Evolutionary conservation across 2,113 vertebrate species (phyloP).

Genomic region (Elgaria multicarinata): DNA sequence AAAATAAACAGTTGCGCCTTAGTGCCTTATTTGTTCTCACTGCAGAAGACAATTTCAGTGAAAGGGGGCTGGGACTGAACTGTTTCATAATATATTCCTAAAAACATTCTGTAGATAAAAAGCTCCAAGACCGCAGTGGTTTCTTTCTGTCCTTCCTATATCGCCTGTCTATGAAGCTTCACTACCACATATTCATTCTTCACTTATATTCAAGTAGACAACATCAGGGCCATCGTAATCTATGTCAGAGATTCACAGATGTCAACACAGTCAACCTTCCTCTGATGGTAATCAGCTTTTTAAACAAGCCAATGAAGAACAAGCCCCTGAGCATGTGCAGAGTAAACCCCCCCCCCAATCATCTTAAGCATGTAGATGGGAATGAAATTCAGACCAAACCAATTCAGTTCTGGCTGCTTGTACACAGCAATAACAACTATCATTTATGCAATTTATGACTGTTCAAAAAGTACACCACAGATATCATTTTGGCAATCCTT

Average conservation of each 20-base stretch:
- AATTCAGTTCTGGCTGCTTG: not conserved
- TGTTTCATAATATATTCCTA: not conserved
- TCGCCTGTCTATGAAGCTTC: not conserved
- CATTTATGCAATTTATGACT: too few relatives aligned
- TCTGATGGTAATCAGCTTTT: not conserved
- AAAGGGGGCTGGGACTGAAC: too few relatives aligned
- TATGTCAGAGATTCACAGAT: not conserved
- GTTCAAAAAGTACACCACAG: not conserved
- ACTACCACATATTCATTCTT: not conserved
- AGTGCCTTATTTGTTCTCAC: not conserved
- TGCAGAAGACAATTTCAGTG: not conserved
- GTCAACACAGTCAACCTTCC: not conserved
- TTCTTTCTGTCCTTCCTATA: not conserved
- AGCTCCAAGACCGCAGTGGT: not conserved
- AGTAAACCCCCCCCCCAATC: too few relatives aligned
- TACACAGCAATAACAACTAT: not conserved
- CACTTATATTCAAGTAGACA: not conserved
- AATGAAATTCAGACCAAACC: not conserved
- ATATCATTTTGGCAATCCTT: not conserved
- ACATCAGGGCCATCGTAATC: too few relatives aligned
- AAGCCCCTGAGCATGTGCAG: not conserved
- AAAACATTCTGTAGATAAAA: not conserved
- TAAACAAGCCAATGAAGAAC: not conserved
- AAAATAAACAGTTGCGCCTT: not conserved
- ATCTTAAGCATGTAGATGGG: too few relatives aligned